Percentiles rank a stretch among this genome's conserved stretches.
Evolutionary conservation across 2,797 vertebrate genomes (phyloP).

Genomic region (Esox lucius): DNA sequence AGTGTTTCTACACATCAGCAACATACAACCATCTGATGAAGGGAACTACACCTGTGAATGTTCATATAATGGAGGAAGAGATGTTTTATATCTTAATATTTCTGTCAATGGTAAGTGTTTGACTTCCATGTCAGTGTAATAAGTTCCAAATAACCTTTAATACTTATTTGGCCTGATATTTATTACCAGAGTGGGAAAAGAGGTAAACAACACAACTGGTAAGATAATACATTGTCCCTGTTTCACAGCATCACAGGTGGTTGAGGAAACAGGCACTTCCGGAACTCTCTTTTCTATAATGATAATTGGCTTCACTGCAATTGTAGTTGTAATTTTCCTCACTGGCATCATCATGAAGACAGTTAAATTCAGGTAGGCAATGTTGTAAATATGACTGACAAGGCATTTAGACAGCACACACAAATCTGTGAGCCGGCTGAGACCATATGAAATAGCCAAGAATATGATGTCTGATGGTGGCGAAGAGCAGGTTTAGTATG

Average conservation of each 20-base stretch:
- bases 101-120: conserved; percentile 35
- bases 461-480: background rate
- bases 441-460: background rate
- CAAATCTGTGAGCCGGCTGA: background rate
- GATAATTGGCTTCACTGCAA: accelerated
- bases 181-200: background rate
- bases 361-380: conserved; percentile 7
- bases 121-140: background rate
- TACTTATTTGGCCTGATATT: background rate
- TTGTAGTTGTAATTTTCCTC: conserved; percentile 2
- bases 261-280: too few relatives aligned
- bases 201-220: background rate
- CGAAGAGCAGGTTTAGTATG: too few relatives aligned
- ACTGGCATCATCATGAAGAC: background rate
- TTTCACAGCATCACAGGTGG: background rate
- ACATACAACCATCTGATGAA: conserved; percentile 30
- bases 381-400: background rate
- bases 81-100: background rate
- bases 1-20: too few relatives aligned
- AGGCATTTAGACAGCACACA: background rate
- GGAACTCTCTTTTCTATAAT: accelerated
- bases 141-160: accelerated
- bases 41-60: conserved; percentile 47
- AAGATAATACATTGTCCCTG: background rate
- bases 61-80: accelerated